phyloP scores from a whole-genome alignment of 2,113 vertebrate genomes.

The Elgaria multicarinata region DNA sequence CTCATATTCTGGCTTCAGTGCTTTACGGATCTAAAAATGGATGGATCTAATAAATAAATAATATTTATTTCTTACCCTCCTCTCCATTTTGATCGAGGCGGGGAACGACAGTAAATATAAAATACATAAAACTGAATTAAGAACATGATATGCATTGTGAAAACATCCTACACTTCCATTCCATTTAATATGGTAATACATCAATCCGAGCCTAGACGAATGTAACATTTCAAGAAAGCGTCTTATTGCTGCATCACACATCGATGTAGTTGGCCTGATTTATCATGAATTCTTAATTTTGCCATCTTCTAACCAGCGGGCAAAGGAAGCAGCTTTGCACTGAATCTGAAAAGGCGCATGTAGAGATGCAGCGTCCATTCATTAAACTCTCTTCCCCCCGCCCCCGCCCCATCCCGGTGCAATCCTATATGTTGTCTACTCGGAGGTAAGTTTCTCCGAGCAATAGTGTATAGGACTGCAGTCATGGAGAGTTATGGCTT shows the following conservation, averaged over 20 bases:
- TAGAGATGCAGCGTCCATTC: neutral
- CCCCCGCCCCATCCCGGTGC: no score
- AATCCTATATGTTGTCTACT: neutral
- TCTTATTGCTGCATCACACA: neutral
- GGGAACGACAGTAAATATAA: no score
- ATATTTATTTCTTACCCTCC: no score
- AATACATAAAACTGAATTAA: no score
- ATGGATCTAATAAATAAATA: neutral
- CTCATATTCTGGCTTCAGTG: neutral
- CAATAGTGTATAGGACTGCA: no score
- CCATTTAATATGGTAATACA: slow-evolving; percentile 6
- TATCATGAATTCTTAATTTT: neutral
- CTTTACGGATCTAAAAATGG: neutral
- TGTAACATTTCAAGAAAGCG: neutral
- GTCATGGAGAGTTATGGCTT: accelerated
- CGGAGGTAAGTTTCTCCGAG: no score
- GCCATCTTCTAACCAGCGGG: neutral
- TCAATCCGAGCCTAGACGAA: neutral
- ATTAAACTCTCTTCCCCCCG: neutral
- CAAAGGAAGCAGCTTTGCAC: neutral
- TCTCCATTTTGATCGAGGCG: no score
- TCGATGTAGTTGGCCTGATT: no score
- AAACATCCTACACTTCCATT: neutral
- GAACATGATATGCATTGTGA: no score
- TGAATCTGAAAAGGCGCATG: neutral